Conservation (phyloP, 1,140 invertebrate genomes). For the Yoshiicerus persimilis region DNA sequence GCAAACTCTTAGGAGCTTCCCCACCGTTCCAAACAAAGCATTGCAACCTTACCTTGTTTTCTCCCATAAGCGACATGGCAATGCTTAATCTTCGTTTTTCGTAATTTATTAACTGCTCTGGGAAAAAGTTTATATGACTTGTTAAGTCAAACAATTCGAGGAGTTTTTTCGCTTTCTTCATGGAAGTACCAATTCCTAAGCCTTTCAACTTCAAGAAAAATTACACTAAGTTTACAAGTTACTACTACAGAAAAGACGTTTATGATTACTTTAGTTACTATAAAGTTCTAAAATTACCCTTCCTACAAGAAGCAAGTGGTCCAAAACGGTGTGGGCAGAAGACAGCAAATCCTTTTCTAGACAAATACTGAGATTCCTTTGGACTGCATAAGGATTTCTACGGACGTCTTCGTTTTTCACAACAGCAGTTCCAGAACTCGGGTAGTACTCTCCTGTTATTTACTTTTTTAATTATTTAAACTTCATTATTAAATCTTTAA, state of each 20-base stretch:
- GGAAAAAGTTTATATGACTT: background rate
- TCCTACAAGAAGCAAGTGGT: conserved; percentile 27
- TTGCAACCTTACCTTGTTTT: conserved; percentile 1
- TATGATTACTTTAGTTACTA: no score
- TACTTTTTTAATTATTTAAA: background rate
- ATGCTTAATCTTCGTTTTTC: conserved; percentile 24
- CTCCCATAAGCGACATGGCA: conserved; percentile 31
- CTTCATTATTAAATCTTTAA: no score
- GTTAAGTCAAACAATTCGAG: conserved; percentile 3
- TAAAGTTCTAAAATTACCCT: background rate
- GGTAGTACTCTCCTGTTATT: background rate
- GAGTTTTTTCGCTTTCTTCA: background rate
- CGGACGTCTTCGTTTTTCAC: background rate
- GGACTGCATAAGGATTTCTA: background rate
- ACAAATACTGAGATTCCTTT: conserved; percentile 2
- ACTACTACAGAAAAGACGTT: no score
- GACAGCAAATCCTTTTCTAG: background rate
- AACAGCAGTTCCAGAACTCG: background rate
- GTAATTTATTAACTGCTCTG: background rate
- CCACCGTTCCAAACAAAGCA: no score
- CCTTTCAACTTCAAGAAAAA: background rate
- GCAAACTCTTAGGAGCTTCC: no score
- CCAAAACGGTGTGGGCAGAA: background rate
- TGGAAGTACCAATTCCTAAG: background rate
- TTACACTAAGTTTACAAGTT: background rate